Percentiles rank a stretch among this genome's conserved stretches.
These are phyloP conservation scores for Grallaria varia DNA, from an alignment of 2,113 vertebrate species.

Conservation along the genomic window DNA sequence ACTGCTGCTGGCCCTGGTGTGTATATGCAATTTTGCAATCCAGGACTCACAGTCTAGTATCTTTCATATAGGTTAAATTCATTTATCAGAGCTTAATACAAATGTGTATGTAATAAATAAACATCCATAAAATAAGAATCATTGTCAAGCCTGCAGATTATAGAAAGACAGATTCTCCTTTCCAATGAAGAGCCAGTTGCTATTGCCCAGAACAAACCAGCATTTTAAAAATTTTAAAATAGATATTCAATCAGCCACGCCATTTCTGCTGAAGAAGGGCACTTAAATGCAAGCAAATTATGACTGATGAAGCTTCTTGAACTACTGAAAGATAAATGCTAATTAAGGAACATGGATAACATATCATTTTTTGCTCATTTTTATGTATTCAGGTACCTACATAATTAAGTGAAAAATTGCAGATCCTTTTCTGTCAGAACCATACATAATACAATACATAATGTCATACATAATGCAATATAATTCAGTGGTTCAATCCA, in stretches of 20 bases:
- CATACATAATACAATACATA: neutral
- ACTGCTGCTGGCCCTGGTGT: neutral
- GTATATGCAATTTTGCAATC: neutral
- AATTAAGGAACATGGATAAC: neutral
- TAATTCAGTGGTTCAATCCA: neutral
- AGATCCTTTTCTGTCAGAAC: neutral
- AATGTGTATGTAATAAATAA: neutral
- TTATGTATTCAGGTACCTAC: neutral
- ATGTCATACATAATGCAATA: neutral
- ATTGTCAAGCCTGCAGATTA: neutral
- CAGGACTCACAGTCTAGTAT: neutral
- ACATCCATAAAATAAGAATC: neutral
- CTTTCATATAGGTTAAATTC: neutral
- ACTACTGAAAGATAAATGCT: neutral
- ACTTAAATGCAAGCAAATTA: neutral
- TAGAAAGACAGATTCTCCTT: neutral
- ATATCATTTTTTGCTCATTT: neutral
- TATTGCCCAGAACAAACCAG: neutral
- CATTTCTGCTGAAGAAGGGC: neutral
- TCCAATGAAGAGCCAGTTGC: neutral
- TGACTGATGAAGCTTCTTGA: neutral
- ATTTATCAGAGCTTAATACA: neutral
- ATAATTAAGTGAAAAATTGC: neutral
- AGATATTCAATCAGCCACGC: neutral
- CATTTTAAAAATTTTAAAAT: neutral